Evolutionary conservation across 2,797 vertebrate species (phyloP), one percentile per base, ranked within the genome.

Genomic region (Hoplostethus atlanticus): DNA sequence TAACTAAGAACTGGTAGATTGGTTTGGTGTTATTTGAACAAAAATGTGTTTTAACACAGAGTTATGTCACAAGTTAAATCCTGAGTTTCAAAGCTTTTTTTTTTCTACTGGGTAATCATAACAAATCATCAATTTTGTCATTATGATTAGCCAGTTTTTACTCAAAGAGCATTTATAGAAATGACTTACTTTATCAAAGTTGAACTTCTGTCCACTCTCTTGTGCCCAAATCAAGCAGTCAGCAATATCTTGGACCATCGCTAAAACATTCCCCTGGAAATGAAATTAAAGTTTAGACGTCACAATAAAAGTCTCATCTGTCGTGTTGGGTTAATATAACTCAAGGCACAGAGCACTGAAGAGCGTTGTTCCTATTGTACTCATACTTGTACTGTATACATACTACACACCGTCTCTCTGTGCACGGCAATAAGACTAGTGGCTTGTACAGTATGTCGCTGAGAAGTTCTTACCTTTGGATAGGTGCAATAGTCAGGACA

Each of bases 401-500:
- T 17, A 50, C 30, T 15, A 9, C 16, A 36, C 47, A 63, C 62
- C 4, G 28, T 40, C 5, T 52, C 12, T 40, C 5, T 47, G 3
- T 3, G 12, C 21, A 17, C 10, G 31, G 12, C 7, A 40, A 44
- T 21, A 6, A 17, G n/a, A 21, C 40, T 28, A 28, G 28, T 28
- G 28, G 28, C 28, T 28, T 28, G 28, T 21, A 21, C 21, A 21
- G 21, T 21, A 21, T 21, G 21, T 21, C 21, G 10, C n/a, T 0
- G n/a, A 10, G 17, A 1, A 48, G n/a, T 17, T 9, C 38, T 63
- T 74, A 94, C 95, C 91, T 94, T 93, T 56, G 95, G 94, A 87
- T 93, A 94, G 62, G 79, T 94, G 77, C 80, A 87, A 87, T 95
- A 95, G 89, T 95, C 94, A 0, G 94, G 95, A 69, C 94, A 95